Conservation (phyloP, 2,888 invertebrate genomes). For the Patella depressa region DNA sequence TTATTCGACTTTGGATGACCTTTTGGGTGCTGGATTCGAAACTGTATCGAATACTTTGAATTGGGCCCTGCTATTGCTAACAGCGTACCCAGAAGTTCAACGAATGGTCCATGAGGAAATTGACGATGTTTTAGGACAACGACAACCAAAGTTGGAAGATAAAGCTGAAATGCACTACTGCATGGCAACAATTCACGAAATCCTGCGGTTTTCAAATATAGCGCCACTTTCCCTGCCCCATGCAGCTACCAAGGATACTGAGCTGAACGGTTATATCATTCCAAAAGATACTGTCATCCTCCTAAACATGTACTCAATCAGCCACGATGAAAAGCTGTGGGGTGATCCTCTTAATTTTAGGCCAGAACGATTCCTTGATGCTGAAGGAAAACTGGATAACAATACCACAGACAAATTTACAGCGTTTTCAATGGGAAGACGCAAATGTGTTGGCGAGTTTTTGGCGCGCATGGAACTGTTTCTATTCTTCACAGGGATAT, state of each 20-base stretch:
- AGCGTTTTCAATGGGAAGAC: slow-evolving; percentile 45
- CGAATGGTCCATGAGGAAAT: slow-evolving; percentile 47
- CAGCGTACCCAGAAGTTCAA: slow-evolving; percentile 41
- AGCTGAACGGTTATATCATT: slow-evolving; percentile 32
- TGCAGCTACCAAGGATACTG: slow-evolving; percentile 34
- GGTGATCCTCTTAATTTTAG: slow-evolving; percentile 34
- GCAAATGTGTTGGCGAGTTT: slow-evolving; percentile 54
- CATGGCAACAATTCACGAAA: slow-evolving; percentile 47
- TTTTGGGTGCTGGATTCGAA: slow-evolving; percentile 51
- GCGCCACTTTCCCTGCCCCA: slow-evolving; percentile 49
- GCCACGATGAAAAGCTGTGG: slow-evolving; percentile 31
- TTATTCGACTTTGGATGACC: slow-evolving; percentile 36
- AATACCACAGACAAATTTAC: slow-evolving; percentile 33
- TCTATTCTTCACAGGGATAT: slow-evolving; percentile 41
- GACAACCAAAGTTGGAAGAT: slow-evolving; percentile 35
- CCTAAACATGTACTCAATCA: slow-evolving; percentile 28
- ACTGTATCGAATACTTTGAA: slow-evolving; percentile 42
- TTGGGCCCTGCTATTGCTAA: slow-evolving; percentile 45
- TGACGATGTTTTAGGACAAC: slow-evolving; percentile 38
- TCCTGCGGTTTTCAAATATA: slow-evolving; percentile 37
- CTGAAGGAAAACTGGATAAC: slow-evolving; percentile 21
- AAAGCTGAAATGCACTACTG: slow-evolving; percentile 37
- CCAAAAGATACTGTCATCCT: slow-evolving; percentile 37
- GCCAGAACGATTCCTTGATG: slow-evolving; percentile 31
- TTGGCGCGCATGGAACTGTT: slow-evolving; percentile 49